These are phyloP conservation scores for Chaetorhynchus papuensis DNA, from an alignment of 2,113 vertebrate species.

Conservation along the genomic window DNA sequence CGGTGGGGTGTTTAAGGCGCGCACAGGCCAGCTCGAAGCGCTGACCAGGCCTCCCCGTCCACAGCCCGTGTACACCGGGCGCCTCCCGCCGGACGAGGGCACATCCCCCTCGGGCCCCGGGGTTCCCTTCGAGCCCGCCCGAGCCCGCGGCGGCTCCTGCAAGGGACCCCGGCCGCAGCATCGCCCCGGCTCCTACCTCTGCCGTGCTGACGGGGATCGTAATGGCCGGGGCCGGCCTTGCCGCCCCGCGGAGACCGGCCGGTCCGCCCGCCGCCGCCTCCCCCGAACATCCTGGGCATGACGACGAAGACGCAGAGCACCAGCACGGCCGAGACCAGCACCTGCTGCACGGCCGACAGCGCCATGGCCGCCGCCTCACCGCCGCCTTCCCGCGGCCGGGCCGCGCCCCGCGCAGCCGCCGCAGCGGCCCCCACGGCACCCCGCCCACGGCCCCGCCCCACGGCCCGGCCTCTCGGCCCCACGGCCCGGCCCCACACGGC, in stretches of 20 bases:
- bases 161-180: background rate
- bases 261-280: slow-evolving; percentile 23
- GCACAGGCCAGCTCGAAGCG: background rate
- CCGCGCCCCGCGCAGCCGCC: background rate
- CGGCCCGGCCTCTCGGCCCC: background rate
- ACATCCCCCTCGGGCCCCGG: fast-evolving
- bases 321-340: slow-evolving; percentile 63
- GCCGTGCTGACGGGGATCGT: slow-evolving; percentile 54
- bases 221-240: background rate
- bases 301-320: slow-evolving; percentile 71
- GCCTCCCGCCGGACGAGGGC: background rate
- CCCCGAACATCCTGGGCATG: slow-evolving; percentile 73
- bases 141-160: background rate
- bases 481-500: background rate
- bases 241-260: slow-evolving; percentile 21
- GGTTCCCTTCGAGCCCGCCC: background rate
- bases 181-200: slow-evolving; percentile 58
- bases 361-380: slow-evolving; percentile 11
- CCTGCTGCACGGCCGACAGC: slow-evolving; percentile 71
- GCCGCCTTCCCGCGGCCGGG: background rate
- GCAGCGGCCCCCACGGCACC: background rate
- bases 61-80: fast-evolving
- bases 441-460: background rate
- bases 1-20: fast-evolving
- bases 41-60: background rate